A percentile compares a stretch with the other conserved stretches of the same genome.
These are phyloP conservation scores for Orycteropus afer DNA, from an alignment of 2,113 vertebrate genomes.

Conservation along the genomic window DNA sequence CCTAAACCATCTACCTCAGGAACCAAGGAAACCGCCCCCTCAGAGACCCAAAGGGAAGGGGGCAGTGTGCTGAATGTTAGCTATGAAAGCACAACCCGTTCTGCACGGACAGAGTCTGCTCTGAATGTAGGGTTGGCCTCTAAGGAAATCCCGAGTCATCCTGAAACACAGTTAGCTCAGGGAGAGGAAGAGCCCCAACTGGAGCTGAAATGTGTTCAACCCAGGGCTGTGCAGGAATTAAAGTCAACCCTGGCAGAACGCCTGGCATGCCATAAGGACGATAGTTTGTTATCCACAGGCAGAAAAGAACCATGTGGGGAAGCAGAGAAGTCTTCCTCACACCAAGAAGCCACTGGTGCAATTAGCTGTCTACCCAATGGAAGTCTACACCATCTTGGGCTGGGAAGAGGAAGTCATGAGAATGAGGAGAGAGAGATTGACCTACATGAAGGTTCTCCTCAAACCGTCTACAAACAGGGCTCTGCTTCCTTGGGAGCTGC, in stretches of 20 bases:
- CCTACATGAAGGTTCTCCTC: constrained; percentile 8
- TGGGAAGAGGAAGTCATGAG: constrained; percentile 16
- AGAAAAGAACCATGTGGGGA: constrained; percentile 57
- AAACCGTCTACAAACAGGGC: neutral
- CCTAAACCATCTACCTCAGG: constrained; percentile 89
- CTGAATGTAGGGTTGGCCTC: constrained; percentile 58
- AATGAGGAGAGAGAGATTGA: neutral
- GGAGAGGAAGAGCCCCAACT: constrained; percentile 71
- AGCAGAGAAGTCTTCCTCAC: constrained; percentile 46
- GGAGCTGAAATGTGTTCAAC: constrained; percentile 71
- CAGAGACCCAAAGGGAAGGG: constrained; percentile 57
- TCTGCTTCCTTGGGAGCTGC: neutral
- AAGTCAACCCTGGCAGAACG: constrained; percentile 62
- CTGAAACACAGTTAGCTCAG: constrained; percentile 84
- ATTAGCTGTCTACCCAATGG: neutral
- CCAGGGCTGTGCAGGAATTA: constrained; percentile 72
- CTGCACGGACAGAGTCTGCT: constrained; percentile 52
- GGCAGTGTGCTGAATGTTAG: constrained; percentile 60
- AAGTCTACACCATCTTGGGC: fast-evolving
- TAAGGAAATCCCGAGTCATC: constrained; percentile 71
- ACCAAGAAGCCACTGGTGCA: neutral
- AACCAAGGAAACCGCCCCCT: constrained; percentile 76
- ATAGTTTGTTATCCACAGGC: constrained; percentile 22
- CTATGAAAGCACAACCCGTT: constrained; percentile 62
- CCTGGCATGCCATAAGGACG: constrained; percentile 61